phyloP scores from a whole-genome alignment of 2,113 vertebrate species.

The Lipophrys pholis region DNA sequence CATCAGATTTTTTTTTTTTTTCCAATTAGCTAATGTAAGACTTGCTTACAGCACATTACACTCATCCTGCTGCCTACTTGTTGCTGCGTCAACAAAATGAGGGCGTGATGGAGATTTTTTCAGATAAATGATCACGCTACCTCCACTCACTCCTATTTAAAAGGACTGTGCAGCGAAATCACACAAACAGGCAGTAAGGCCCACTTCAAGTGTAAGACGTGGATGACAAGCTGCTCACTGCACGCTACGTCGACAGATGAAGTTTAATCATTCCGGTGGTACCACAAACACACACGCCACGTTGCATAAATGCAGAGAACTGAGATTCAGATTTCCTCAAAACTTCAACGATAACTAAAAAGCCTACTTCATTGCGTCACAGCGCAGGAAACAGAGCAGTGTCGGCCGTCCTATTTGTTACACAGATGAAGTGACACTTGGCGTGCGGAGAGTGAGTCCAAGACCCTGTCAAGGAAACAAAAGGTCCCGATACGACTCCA shows the following conservation, averaged over 20 bases:
- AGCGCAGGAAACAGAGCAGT: background rate
- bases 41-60: slow-evolving; percentile 21
- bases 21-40: slow-evolving; percentile 61
- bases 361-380: background rate
- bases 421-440: background rate
- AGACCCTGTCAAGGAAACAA: slow-evolving; percentile 5
- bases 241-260: background rate
- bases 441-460: background rate
- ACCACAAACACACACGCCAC: too few species aligned
- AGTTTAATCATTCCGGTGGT: too few species aligned
- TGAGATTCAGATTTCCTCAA: background rate
- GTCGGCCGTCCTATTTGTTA: background rate
- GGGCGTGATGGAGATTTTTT: slow-evolving; percentile 18
- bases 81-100: slow-evolving; percentile 34
- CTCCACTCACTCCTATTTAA: background rate
- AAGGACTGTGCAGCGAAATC: background rate
- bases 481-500: background rate
- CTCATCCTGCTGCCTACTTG: slow-evolving; percentile 9
- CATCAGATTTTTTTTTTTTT: slow-evolving; percentile 20
- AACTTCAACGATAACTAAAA: background rate
- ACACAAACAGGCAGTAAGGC: background rate
- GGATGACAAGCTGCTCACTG: background rate
- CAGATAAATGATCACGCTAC: slow-evolving; percentile 8
- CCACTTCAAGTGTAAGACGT: background rate
- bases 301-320: background rate